Evolutionary conservation across 1,140 invertebrate species (phyloP).

Genomic region (Drosophila insularis): DNA sequence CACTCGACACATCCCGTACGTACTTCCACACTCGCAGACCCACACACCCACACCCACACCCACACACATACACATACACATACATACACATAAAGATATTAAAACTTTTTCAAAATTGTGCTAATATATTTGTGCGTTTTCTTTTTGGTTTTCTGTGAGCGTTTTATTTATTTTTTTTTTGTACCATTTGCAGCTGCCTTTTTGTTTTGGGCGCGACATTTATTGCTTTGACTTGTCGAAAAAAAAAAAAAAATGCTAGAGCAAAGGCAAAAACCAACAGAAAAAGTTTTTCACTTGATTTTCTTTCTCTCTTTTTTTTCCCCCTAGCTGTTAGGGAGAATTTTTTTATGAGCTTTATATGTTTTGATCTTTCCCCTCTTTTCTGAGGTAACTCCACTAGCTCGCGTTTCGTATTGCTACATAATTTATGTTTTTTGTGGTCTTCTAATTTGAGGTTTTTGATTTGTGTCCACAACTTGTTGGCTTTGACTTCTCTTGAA

Average conservation of each 20-base stretch:
- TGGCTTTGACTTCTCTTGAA: constrained; percentile 8
- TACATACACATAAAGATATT: constrained; percentile 76
- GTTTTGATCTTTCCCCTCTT: constrained; percentile 53
- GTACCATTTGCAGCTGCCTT: constrained; percentile 65
- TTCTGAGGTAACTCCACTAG: not conserved
- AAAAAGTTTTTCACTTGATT: constrained; percentile 57
- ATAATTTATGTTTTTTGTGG: constrained; percentile 56
- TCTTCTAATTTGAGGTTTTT: constrained; percentile 49
- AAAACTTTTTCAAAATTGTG: constrained; percentile 56
- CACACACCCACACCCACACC: constrained; percentile 7
- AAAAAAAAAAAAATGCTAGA: constrained; percentile 23
- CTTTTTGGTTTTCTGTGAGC: constrained; percentile 18
- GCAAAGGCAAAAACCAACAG: constrained; percentile 30
- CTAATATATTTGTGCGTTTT: constrained; percentile 29
- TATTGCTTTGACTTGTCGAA: constrained; percentile 68
- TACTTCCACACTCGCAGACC: not conserved
- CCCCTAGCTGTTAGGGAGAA: constrained; percentile 39
- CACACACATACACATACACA: constrained; percentile 5
- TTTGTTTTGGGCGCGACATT: constrained; percentile 64
- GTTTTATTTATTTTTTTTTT: constrained; percentile 34
- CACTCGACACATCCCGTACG: constrained; percentile 30
- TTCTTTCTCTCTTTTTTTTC: constrained; percentile 23
- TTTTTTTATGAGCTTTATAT: constrained; percentile 70
- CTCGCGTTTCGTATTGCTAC: constrained; percentile 2
- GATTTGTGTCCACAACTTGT: constrained; percentile 53